Conservation (phyloP, 1,140 invertebrate species). For the Ceratina australensis region DNA sequence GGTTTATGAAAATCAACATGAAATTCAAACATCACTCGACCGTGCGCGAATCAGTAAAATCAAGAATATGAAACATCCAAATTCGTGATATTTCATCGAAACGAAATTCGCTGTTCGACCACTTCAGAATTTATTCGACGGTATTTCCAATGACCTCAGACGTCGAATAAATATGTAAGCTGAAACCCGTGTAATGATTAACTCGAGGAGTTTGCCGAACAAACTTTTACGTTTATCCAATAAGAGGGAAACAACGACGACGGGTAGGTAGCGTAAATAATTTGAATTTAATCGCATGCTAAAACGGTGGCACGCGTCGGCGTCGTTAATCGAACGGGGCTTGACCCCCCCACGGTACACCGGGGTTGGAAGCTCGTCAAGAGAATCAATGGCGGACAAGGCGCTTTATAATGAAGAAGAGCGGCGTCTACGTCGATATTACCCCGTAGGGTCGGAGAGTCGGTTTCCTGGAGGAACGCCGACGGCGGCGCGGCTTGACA, state of each 20-base stretch:
- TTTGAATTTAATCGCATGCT: background rate
- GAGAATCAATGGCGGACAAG: conserved; percentile 18
- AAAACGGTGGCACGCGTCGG: background rate
- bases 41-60: too few relatives aligned
- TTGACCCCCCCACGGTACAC: background rate
- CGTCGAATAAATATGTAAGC: too few relatives aligned
- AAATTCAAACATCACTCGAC: too few relatives aligned
- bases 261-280: background rate
- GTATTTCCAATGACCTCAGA: too few relatives aligned
- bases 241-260: background rate
- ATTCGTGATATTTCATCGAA: too few relatives aligned
- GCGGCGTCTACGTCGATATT: conserved; percentile 22
- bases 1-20: too few relatives aligned
- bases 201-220: background rate
- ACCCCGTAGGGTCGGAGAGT: background rate
- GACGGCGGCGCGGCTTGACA: conserved; percentile 11
- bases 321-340: conserved; percentile 4
- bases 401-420: conserved; percentile 26
- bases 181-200: too few relatives aligned
- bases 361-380: conserved; percentile 22
- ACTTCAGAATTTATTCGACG: too few relatives aligned
- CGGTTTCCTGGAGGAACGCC: conserved; percentile 23
- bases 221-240: too few relatives aligned
- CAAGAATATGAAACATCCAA: too few relatives aligned
- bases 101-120: too few relatives aligned